phyloP scores from a whole-genome alignment of 2,888 invertebrate genomes.

The Ectemnius lituratus region DNA sequence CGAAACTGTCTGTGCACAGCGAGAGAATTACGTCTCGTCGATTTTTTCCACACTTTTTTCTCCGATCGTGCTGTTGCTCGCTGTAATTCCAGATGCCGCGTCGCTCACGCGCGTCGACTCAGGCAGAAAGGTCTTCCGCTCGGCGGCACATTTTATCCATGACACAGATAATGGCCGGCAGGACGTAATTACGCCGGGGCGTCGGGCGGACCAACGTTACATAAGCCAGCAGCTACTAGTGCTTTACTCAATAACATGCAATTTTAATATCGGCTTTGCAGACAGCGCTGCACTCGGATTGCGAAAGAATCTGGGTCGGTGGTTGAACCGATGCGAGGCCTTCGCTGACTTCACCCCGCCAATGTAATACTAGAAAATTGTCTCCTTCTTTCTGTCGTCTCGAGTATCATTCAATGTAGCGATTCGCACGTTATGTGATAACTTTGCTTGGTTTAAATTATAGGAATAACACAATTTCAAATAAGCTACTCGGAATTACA shows the following conservation, averaged over 20 bases:
- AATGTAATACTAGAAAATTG: no score
- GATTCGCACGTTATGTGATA: no score
- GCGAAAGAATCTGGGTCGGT: conserved; percentile 7
- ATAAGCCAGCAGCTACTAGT: conserved; percentile 7
- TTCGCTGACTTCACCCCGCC: no score
- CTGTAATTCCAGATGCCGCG: conserved; percentile 25
- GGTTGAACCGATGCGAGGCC: background rate
- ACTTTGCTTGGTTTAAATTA: no score
- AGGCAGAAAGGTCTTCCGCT: conserved; percentile 2
- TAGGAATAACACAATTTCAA: no score
- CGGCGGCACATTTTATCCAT: conserved; percentile 1
- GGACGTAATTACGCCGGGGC: background rate
- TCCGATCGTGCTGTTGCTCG: background rate
- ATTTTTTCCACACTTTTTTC: conserved; percentile 10
- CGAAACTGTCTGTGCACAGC: no score
- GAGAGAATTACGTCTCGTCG: background rate
- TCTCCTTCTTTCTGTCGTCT: no score
- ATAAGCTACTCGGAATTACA: no score
- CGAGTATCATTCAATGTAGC: no score
- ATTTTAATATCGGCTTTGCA: conserved; percentile 9
- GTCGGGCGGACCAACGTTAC: background rate
- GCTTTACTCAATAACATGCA: conserved; percentile 3
- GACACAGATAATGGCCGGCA: background rate
- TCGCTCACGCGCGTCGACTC: background rate
- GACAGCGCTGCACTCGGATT: background rate